These are phyloP conservation scores for Craseonycteris thonglongyai DNA, from an alignment of 2,113 vertebrate species.

Conservation along the genomic window DNA sequence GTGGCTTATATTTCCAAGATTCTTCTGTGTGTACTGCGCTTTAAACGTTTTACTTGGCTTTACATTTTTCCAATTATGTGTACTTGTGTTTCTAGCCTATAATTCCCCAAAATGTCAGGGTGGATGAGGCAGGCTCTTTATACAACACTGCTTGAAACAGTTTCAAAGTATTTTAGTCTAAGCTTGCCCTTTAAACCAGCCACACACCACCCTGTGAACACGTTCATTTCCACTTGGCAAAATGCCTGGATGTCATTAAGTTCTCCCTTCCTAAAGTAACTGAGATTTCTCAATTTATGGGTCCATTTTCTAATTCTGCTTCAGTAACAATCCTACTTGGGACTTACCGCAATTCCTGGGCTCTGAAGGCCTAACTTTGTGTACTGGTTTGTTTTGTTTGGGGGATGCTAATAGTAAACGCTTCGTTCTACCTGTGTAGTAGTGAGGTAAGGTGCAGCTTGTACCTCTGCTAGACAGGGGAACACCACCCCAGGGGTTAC, in stretches of 20 bases:
- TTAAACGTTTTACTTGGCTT: neutral
- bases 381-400: too few species aligned
- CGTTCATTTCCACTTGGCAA: neutral
- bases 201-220: neutral
- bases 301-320: neutral
- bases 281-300: fast-evolving
- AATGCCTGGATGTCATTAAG: too few species aligned
- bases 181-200: neutral
- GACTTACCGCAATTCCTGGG: neutral
- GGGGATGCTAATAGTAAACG: neutral
- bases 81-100: neutral
- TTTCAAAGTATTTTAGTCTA: neutral
- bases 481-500: neutral
- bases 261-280: neutral
- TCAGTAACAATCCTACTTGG: neutral
- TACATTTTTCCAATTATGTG: neutral
- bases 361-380: neutral
- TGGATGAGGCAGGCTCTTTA: neutral
- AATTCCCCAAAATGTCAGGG: neutral
- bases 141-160: neutral
- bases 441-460: neutral
- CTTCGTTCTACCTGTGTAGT: too few species aligned
- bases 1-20: neutral
- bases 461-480: neutral
- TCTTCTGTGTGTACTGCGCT: neutral